phyloP scores from a whole-genome alignment of 2,888 invertebrate genomes.

The Dicyrtomina minuta region DNA sequence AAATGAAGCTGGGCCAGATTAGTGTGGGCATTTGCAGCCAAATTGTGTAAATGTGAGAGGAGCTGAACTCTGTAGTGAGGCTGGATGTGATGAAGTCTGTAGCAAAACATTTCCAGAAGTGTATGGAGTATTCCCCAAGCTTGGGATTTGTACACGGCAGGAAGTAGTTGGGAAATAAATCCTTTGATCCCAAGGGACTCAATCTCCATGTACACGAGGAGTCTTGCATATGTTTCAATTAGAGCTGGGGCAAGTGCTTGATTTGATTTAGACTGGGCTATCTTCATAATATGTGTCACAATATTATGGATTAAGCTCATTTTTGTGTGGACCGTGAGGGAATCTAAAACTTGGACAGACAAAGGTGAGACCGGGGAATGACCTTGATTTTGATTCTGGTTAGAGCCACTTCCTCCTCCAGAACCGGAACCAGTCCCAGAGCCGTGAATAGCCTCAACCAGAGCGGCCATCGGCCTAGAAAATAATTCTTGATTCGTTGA shows the following conservation, averaged over 20 bases:
- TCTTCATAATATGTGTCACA: conserved; percentile 84
- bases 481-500: conserved; percentile 91
- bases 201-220: conserved; percentile 93
- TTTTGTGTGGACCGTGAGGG: conserved; percentile 91
- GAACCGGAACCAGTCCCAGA: too few relatives aligned
- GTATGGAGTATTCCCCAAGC: conserved; percentile 96
- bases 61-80: conserved; percentile 92
- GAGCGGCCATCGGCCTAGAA: conserved; percentile 83
- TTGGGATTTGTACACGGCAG: conserved; percentile 83
- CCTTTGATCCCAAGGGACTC: conserved; percentile 96
- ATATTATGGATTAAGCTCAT: conserved; percentile 87
- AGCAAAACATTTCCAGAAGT: conserved; percentile 85
- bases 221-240: conserved; percentile 89
- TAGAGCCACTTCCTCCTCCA: too few relatives aligned
- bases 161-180: conserved; percentile 85
- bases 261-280: conserved; percentile 81
- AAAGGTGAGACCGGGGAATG: conserved; percentile 77
- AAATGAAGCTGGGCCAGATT: conserved; percentile 93
- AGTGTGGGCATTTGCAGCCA: conserved; percentile 88
- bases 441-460: too few relatives aligned
- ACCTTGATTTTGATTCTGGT: too few relatives aligned
- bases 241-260: conserved; percentile 85
- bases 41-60: conserved; percentile 84
- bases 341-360: conserved; percentile 89
- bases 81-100: conserved; percentile 92